Evolutionary conservation across 2,797 vertebrate species (phyloP), one percentile per base, ranked within the genome.

Genomic region (Lerista edwardsae): DNA sequence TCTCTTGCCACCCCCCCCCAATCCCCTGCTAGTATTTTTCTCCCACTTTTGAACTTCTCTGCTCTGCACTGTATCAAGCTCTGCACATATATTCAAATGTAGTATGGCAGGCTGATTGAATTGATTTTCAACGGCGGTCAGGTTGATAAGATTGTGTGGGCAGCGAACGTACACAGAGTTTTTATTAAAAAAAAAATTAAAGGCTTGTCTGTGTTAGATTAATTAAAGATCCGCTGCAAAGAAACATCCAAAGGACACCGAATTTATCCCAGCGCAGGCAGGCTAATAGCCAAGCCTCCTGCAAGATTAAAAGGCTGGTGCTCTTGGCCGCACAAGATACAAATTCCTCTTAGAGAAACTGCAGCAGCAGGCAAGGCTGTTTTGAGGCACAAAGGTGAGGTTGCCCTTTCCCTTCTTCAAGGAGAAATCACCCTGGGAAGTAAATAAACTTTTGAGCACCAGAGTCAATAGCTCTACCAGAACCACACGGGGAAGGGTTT

Each of bases 61-160:
- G 80, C 87, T 74, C 39, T 79, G 87, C 86, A 86, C 62, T 1
- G 0, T 5, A 75, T 78, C 89, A 47, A 73, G 64, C 6, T 87
- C 89, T 77, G 89, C 88, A 90, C 90, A 88, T 94, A 91, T 41
- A 92, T 94, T 94, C 94, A 93, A 95, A 93, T 88, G 89, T 91
- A 94, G 94, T 93, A 93, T 92, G 87, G 85, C 89, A 92, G 87
- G 88, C 93, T 93, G 93, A 88, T 89, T 82, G 90, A 19, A 95
- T 87, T 88, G 91, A 94, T 94, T 93, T 90, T 93, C 92, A 89
- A 87, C 62, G 81, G 91, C 79, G 89, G 92, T 79, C 57, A 25
- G 90, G 91, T 91, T 78, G 90, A 94, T 95, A 93, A 89, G 91
- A 84, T 87, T 91, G 90, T 36, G 86, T 78, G 87, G 92, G 91